A percentile compares a stretch with the other conserved stretches of the same genome.
phyloP scores from a whole-genome alignment of 2,888 invertebrate species.

The Octonoba sinensis region DNA sequence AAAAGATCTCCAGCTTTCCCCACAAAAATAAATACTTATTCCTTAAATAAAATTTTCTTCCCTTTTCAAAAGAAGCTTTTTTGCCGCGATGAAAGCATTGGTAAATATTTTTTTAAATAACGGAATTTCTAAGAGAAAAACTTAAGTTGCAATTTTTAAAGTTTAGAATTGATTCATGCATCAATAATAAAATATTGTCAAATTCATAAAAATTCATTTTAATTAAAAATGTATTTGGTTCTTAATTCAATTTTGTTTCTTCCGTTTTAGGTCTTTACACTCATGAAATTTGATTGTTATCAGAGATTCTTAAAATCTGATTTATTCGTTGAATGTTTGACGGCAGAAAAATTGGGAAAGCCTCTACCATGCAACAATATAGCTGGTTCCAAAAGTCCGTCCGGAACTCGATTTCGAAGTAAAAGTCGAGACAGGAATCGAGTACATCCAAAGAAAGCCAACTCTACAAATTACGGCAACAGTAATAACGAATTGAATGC shows the following conservation, averaged over 20 bases:
- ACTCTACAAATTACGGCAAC: conserved; percentile 24
- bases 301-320: conserved; percentile 53
- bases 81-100: neutral
- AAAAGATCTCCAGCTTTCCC: too few relatives aligned
- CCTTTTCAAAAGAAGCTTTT: neutral
- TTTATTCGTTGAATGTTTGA: conserved; percentile 23
- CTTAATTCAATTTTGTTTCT: too few relatives aligned
- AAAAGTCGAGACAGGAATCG: conserved; percentile 46
- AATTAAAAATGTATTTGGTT: too few relatives aligned
- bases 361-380: conserved; percentile 27
- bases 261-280: conserved; percentile 27
- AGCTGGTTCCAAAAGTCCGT: conserved; percentile 25
- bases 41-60: neutral
- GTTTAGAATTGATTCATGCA: too few relatives aligned
- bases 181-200: too few relatives aligned
- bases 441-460: conserved; percentile 25
- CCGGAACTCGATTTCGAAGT: conserved; percentile 38
- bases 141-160: too few relatives aligned
- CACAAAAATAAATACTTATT: neutral
- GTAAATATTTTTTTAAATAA: neutral
- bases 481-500: conserved; percentile 5
- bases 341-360: conserved; percentile 46
- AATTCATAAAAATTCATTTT: too few relatives aligned
- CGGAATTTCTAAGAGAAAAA: too few relatives aligned
- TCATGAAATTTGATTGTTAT: conserved; percentile 61